Base-by-base conservation (phyloP, 2,113 vertebrate species). In the Xiphophorus couchianus region DNA sequence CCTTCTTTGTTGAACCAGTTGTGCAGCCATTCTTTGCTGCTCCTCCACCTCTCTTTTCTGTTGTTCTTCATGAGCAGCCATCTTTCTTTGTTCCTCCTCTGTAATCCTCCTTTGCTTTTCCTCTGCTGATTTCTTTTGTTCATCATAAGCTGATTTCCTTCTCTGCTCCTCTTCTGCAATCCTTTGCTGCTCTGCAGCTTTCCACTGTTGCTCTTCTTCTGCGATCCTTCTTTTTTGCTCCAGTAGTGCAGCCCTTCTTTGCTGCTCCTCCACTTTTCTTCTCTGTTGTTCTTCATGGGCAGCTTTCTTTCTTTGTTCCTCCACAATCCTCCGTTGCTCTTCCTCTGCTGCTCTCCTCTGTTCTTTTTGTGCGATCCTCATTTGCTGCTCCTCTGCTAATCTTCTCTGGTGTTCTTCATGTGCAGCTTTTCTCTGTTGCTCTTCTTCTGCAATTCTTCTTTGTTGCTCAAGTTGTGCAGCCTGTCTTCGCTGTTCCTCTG, bases 401-500 rank as follows among this genome's bases (percentile, higher is more conserved):
- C 29, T 73, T 19, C 14, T 44, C 11, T 73, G 70, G 15, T 73
- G 37, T 11, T 64, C n/a, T 6, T 51, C 27, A 15, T 48, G 5
- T 28, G 2, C 31, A 69, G 31, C 63, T 66, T n/a, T 87, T 80
- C 17, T 66, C 70, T 17, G 19, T 15, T 22, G 58, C 28, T 73
- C 4, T 84, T 75, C 76, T 27, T 74, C 62, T 51, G 29, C 33
- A 77, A 0, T 29, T 64, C 22, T 58, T 65, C 0, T 63, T 0
- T 63, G 28, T 63, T 60, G 11, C 71, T 79, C 28, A 58, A 4
- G 29, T 68, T 7, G 58, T 68, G 31, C 58, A 42, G 14, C 54
- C 11, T 0, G 27, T 12, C 1, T 88, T 8, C 69, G 66, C 35
- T 71, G 71, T 25, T 87, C 83, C 17, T 66, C 70, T 17, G 44